phyloP scores from a whole-genome alignment of 2,797 vertebrate species.

The Thaleichthys pacificus region DNA sequence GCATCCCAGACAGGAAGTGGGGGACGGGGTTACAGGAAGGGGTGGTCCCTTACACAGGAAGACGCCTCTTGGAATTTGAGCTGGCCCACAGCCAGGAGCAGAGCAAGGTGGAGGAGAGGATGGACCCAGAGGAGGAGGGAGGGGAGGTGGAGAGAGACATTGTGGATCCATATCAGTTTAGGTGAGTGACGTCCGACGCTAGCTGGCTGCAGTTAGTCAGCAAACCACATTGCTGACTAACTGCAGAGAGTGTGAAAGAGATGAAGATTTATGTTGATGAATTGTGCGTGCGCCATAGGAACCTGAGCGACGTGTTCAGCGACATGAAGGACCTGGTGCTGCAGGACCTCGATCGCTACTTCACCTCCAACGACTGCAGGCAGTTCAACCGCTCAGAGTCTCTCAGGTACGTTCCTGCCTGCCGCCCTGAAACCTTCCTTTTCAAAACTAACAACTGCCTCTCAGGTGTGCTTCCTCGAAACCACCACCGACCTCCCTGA shows the following conservation, averaged over 20 bases:
- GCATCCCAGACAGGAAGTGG: constrained; percentile 80
- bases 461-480: neutral
- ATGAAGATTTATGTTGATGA: too few species aligned
- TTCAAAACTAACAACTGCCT: neutral
- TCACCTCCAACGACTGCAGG: constrained; percentile 84
- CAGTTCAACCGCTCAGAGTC: constrained; percentile 92
- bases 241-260: neutral
- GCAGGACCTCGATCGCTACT: constrained; percentile 84
- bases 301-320: constrained; percentile 77
- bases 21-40: constrained; percentile 56
- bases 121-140: constrained; percentile 46
- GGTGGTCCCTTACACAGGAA: constrained; percentile 59
- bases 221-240: too few species aligned
- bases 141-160: constrained; percentile 53
- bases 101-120: constrained; percentile 41
- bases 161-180: constrained; percentile 63
- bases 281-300: constrained; percentile 62
- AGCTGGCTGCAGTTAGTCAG: neutral
- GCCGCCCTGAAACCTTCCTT: too few species aligned
- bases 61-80: constrained; percentile 79
- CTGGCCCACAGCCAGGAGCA: constrained; percentile 27
- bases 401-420: constrained; percentile 71
- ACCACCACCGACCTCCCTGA: too few species aligned
- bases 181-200: constrained; percentile 47
- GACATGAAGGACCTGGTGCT: constrained; percentile 84